phyloP scores from a whole-genome alignment of 37 sponge, comb jelly and placozoan species.

The Beroe ovata region DNA sequence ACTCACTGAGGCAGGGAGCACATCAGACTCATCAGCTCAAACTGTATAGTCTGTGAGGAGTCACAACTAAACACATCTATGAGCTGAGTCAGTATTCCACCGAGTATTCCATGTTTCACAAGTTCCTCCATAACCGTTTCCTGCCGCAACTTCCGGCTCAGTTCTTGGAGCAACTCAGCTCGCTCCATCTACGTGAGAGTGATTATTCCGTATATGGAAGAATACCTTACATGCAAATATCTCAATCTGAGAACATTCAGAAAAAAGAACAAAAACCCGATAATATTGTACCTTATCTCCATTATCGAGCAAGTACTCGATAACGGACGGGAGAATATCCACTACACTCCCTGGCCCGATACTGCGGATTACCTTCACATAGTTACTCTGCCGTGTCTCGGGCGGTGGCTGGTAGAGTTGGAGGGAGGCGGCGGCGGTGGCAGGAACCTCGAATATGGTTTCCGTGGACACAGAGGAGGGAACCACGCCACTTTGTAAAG shows the following conservation, averaged over 20 bases:
- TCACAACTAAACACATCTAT: constrained; percentile 16
- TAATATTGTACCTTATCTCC: constrained; percentile 39
- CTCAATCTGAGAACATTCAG: no score
- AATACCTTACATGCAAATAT: no score
- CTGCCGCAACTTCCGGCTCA: constrained; percentile 40
- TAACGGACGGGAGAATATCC: constrained; percentile 57
- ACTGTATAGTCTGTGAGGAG: constrained; percentile 8
- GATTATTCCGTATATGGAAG: no score
- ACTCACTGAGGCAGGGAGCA: constrained; percentile 41
- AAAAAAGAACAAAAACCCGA: no score
- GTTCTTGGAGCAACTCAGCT: constrained; percentile 34
- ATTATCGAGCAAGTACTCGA: constrained; percentile 6
- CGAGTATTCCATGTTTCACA: constrained; percentile 5
- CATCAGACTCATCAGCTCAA: constrained; percentile 48
- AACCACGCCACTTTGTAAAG: not conserved
- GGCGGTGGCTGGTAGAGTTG: constrained; percentile 14
- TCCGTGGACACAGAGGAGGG: not conserved
- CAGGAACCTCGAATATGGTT: not conserved
- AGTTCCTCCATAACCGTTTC: constrained; percentile 15
- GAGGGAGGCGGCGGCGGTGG: not conserved
- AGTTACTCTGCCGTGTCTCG: constrained; percentile 17
- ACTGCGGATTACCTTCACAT: constrained; percentile 42
- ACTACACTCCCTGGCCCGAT: constrained; percentile 31
- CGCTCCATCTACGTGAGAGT: constrained; percentile 7
- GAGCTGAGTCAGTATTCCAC: not conserved